Evolutionary conservation across 2,113 vertebrate species (phyloP).

Genomic region (Hymenochirus boettgeri): DNA sequence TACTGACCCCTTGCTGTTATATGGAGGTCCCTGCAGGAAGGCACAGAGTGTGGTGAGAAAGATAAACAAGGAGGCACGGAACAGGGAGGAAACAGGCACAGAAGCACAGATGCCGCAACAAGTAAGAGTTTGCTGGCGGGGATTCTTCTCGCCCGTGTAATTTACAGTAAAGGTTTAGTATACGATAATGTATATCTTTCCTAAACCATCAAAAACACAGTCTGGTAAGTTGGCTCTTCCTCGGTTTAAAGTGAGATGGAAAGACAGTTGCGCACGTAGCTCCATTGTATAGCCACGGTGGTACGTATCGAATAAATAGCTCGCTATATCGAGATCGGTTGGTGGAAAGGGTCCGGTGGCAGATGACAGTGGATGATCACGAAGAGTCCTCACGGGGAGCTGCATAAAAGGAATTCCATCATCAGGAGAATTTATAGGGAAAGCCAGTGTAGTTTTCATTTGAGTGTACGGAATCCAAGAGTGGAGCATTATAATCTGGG

Average conservation of each 20-base stretch:
- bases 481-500: neutral
- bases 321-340: neutral
- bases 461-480: neutral
- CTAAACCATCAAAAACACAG: neutral
- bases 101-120: neutral
- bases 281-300: conserved; percentile 4
- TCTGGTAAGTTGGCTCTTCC: conserved; percentile 48
- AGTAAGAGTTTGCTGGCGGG: too few species aligned
- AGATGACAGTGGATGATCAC: neutral
- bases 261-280: conserved; percentile 54
- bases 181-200: neutral
- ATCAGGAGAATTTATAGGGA: neutral
- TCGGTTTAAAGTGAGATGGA: conserved; percentile 57
- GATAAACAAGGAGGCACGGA: too few species aligned
- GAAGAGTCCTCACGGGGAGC: neutral
- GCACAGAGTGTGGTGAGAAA: too few species aligned
- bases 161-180: neutral
- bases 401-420: neutral
- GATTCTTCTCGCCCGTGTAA: too few species aligned
- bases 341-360: neutral
- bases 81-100: too few species aligned
- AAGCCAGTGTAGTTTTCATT: neutral
- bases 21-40: too few species aligned
- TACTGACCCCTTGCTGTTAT: too few species aligned
- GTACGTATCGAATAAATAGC: neutral